These are phyloP conservation scores for Phragmatobia fuliginosa DNA, from an alignment of 2,888 invertebrate species.

Conservation along the genomic window DNA sequence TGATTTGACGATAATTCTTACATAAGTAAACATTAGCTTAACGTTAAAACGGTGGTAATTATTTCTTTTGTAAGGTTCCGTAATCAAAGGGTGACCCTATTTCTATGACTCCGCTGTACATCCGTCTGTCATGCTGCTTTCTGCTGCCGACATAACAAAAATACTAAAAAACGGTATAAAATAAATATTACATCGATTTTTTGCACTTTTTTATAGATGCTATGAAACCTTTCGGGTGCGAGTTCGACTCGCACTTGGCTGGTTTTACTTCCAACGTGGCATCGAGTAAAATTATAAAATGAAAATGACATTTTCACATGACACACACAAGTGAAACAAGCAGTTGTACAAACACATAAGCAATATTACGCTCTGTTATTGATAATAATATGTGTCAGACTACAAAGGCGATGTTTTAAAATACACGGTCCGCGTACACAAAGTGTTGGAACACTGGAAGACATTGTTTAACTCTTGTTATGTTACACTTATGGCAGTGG, in stretches of 20 bases:
- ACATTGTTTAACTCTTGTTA: background rate
- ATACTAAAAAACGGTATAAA: too few relatives aligned
- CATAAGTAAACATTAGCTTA: background rate
- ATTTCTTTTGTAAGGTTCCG: too few relatives aligned
- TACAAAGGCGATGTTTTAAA: slow-evolving; percentile 9
- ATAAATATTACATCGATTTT: too few relatives aligned
- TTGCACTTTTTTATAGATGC: too few relatives aligned
- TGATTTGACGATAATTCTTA: background rate
- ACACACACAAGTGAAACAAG: background rate
- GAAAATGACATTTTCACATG: slow-evolving; percentile 5
- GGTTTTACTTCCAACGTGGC: background rate
- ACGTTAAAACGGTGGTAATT: background rate
- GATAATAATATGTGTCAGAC: slow-evolving; percentile 11
- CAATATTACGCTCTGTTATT: slow-evolving; percentile 8
- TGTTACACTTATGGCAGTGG: background rate
- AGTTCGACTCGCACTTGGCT: too few relatives aligned
- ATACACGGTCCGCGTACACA: slow-evolving; percentile 10
- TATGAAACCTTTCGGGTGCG: too few relatives aligned
- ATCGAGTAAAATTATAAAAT: background rate
- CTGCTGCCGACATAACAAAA: too few relatives aligned
- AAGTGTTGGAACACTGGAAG: background rate
- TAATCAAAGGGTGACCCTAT: too few relatives aligned
- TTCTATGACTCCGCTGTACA: too few relatives aligned
- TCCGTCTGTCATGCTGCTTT: too few relatives aligned
- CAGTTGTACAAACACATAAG: slow-evolving; percentile 17